Evolutionary conservation across 2,888 invertebrate genomes (phyloP).

Genomic region (Mamestra brassicae): DNA sequence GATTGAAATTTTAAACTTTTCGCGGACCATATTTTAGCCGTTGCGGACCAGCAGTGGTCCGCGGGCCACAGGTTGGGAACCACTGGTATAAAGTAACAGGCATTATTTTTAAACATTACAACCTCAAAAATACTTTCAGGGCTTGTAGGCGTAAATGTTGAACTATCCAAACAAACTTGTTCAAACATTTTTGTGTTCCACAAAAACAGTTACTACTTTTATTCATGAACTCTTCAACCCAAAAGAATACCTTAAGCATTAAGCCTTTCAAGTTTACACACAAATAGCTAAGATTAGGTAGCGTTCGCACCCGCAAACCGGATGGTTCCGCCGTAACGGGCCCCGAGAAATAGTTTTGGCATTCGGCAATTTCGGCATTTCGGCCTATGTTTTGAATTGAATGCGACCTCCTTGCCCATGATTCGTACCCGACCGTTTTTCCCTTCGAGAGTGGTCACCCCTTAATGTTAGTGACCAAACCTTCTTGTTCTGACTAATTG

Average conservation of each 20-base stretch:
- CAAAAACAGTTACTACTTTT: slow-evolving; percentile 33
- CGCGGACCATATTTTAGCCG: no score
- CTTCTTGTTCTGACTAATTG: slow-evolving; percentile 68
- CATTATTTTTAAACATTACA: not conserved
- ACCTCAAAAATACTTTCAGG: not conserved
- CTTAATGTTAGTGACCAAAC: slow-evolving; percentile 54
- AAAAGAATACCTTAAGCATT: slow-evolving; percentile 57
- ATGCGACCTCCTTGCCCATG: slow-evolving; percentile 46
- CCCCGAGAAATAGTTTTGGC: slow-evolving; percentile 61
- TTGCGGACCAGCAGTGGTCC: no score
- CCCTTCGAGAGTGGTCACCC: slow-evolving; percentile 57
- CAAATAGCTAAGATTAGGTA: slow-evolving; percentile 62
- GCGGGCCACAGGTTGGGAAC: no score
- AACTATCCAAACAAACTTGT: slow-evolving; percentile 5
- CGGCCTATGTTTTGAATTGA: slow-evolving; percentile 60
- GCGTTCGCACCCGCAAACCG: slow-evolving; percentile 57
- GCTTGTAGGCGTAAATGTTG: not conserved
- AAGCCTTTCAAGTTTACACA: slow-evolving; percentile 63
- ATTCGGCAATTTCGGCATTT: slow-evolving; percentile 60
- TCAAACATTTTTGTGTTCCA: slow-evolving; percentile 10
- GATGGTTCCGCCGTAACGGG: slow-evolving; percentile 56
- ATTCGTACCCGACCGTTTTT: slow-evolving; percentile 57
- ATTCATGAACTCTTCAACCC: slow-evolving; percentile 49
- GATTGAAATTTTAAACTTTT: no score
- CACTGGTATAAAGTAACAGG: not conserved